Conservation (phyloP, 1,140 invertebrate genomes). For the Subanguina moxae region DNA sequence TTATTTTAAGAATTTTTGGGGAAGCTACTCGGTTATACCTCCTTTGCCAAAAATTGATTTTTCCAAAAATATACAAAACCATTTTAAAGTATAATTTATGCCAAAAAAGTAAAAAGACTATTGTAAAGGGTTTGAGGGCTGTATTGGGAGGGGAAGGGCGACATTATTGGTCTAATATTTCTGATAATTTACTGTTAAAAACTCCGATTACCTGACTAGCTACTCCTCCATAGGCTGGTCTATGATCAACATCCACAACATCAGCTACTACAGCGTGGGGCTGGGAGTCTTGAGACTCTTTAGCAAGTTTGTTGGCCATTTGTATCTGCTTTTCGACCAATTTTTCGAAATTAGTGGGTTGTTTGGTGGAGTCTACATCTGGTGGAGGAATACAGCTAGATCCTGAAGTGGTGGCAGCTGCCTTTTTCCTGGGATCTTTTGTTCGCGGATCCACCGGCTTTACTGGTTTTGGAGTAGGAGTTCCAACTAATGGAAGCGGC, state of each 20-base stretch:
- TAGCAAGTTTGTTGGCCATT: conserved; percentile 20
- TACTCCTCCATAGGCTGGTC: not conserved
- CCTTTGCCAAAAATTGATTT: no score
- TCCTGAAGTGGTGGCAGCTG: not conserved
- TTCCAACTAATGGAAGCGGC: not conserved
- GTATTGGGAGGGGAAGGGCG: no score
- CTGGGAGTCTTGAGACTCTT: not conserved
- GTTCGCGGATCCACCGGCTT: conserved; percentile 11
- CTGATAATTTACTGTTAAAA: no score
- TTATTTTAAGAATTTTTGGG: no score
- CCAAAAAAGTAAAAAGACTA: no score
- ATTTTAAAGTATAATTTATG: no score
- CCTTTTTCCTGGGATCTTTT: not conserved
- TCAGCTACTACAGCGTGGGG: not conserved
- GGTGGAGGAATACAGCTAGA: not conserved
- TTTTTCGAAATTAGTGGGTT: not conserved
- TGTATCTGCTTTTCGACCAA: conserved; percentile 18
- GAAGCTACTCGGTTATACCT: no score
- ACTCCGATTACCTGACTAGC: no score
- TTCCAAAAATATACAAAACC: no score
- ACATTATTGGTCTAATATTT: no score
- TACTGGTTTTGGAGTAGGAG: not conserved
- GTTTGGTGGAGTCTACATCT: not conserved
- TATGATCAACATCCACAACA: not conserved
- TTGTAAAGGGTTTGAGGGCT: no score